These are phyloP conservation scores for Incurvaria masculella DNA, from an alignment of 2,888 invertebrate genomes.

Conservation along the genomic window DNA sequence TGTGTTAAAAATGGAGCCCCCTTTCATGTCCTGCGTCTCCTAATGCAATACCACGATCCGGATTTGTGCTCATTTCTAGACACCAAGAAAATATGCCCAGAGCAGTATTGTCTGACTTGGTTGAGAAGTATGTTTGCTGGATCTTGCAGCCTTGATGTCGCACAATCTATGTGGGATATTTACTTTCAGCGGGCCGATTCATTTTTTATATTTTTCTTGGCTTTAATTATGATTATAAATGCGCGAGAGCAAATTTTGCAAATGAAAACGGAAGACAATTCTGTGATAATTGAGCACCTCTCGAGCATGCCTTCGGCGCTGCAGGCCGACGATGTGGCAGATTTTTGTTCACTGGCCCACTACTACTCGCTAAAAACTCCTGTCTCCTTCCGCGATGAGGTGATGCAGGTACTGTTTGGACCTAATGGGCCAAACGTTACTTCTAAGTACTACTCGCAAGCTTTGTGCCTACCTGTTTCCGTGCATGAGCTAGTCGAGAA, in stretches of 20 bases:
- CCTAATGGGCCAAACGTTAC: conserved; percentile 55
- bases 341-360: conserved; percentile 95
- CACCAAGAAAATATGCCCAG: conserved; percentile 90
- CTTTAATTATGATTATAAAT: conserved; percentile 93
- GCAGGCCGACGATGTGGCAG: conserved; percentile 91
- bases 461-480: conserved; percentile 94
- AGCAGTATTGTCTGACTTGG: conserved; percentile 87
- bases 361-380: conserved; percentile 95
- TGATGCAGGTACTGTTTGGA: conserved; percentile 63
- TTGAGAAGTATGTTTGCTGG: conserved; percentile 88
- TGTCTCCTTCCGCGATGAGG: conserved; percentile 84
- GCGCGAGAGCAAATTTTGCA: conserved; percentile 81
- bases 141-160: conserved; percentile 80
- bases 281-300: conserved; percentile 65
- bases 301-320: conserved; percentile 79
- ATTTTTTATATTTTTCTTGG: conserved; percentile 93
- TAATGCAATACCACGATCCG: conserved; percentile 96
- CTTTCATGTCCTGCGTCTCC: conserved; percentile 69
- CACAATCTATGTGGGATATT: conserved; percentile 93
- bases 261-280: conserved; percentile 70
- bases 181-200: conserved; percentile 96
- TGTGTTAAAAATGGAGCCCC: conserved; percentile 69
- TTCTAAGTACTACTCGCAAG: conserved; percentile 70
- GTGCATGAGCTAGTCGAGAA: conserved; percentile 89
- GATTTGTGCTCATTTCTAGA: conserved; percentile 96